A percentile compares a stretch with the other conserved stretches of the same genome.
Conservation (phyloP, 2,888 invertebrate species). For the Himalopsyche kuldschensis region DNA sequence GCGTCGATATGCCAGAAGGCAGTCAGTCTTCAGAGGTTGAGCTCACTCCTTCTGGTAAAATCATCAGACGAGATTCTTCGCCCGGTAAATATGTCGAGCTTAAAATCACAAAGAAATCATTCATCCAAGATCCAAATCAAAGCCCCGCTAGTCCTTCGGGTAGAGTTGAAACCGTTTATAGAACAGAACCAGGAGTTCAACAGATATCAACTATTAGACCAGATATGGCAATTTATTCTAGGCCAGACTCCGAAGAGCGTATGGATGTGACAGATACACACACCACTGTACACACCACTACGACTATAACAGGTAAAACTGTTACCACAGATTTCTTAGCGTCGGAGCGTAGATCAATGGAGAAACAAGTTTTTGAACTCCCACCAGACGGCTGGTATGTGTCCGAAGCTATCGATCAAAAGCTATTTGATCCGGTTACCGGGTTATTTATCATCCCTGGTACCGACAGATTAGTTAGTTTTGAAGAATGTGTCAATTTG, state of each 20-base stretch:
- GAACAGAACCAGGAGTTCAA: background rate
- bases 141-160: slow-evolving; percentile 13
- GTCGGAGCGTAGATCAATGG: slow-evolving; percentile 58
- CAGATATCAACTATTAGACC: background rate
- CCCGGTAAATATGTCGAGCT: slow-evolving; percentile 58
- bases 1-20: slow-evolving; percentile 62
- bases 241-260: slow-evolving; percentile 11
- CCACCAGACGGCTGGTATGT: slow-evolving; percentile 84
- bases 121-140: slow-evolving; percentile 52
- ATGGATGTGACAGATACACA: slow-evolving; percentile 18
- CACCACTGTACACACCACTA: slow-evolving; percentile 42
- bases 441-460: slow-evolving; percentile 86
- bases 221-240: slow-evolving; percentile 9
- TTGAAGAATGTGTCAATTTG: slow-evolving; percentile 84
- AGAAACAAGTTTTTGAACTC: slow-evolving; percentile 74
- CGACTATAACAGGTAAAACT: slow-evolving; percentile 47
- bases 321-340: slow-evolving; percentile 52
- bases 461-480: slow-evolving; percentile 80
- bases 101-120: slow-evolving; percentile 59
- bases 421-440: slow-evolving; percentile 77
- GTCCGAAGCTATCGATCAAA: slow-evolving; percentile 79
- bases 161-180: slow-evolving; percentile 8
- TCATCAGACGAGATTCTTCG: slow-evolving; percentile 50
- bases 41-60: slow-evolving; percentile 50
- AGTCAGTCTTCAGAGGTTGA: slow-evolving; percentile 54